Percentiles rank a stretch among this genome's conserved stretches.
Evolutionary conservation across 2,113 vertebrate species (phyloP).

Genomic region (Pomatostomus ruficeps): DNA sequence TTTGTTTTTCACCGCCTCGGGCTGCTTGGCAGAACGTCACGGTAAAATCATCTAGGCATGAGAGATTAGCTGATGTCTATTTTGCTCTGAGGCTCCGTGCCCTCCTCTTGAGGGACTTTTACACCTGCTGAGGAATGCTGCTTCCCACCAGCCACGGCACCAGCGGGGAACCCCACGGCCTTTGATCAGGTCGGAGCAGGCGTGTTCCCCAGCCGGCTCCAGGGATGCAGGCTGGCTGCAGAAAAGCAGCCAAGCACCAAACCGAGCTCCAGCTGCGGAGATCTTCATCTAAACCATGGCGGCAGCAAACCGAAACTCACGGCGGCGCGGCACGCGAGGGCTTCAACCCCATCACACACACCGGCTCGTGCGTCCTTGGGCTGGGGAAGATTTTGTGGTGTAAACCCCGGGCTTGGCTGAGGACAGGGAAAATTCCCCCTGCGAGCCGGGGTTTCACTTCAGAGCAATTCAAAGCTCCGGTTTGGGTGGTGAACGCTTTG

Average conservation of each 20-base stretch:
- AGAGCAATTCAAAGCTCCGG: not conserved
- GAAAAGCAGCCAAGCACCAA: not conserved
- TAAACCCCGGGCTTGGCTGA: not conserved
- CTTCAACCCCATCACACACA: not conserved
- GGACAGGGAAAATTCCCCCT: not conserved
- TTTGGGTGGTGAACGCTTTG: not conserved
- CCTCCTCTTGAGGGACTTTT: not conserved
- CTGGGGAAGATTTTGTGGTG: not conserved
- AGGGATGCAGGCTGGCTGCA: not conserved
- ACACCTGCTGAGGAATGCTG: slow-evolving; percentile 38
- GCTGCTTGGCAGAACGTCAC: slow-evolving; percentile 50
- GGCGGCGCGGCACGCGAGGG: fast-evolving
- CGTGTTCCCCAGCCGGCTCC: not conserved
- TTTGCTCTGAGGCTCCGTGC: slow-evolving; percentile 9
- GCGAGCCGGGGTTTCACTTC: not conserved
- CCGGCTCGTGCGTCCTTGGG: not conserved
- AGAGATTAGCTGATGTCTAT: slow-evolving; percentile 41
- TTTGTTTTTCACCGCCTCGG: slow-evolving; percentile 61
- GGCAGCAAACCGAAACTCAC: not conserved
- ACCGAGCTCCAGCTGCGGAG: not conserved
- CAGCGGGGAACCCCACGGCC: not conserved
- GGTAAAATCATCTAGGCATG: slow-evolving; percentile 48
- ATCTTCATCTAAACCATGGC: not conserved
- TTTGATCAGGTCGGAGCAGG: not conserved
- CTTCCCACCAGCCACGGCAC: not conserved